Conservation (phyloP, 2,797 vertebrate genomes). For the Neomorphus geoffroyi region DNA sequence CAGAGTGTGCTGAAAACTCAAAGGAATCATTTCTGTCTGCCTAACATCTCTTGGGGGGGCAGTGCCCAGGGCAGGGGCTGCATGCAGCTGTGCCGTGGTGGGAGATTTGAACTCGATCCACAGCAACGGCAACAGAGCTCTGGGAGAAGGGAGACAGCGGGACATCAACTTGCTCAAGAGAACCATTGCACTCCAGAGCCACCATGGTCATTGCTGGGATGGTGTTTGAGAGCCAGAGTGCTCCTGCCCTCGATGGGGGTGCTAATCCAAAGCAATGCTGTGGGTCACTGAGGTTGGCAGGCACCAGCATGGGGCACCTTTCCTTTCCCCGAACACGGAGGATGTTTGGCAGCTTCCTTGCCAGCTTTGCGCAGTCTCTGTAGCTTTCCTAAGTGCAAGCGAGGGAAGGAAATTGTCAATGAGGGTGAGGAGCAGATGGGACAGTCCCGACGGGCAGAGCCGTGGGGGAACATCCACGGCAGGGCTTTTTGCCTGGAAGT, state of each 20-base stretch:
- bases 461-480: accelerated
- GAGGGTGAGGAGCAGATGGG: neutral
- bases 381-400: neutral
- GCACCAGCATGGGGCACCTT: neutral
- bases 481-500: constrained; percentile 36
- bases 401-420: neutral
- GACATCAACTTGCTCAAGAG: neutral
- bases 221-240: neutral
- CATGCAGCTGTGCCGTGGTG: accelerated
- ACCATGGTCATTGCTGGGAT: accelerated
- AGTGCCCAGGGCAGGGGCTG: neutral
- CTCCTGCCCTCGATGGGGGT: neutral
- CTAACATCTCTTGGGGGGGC: neutral
- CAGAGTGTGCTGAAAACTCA: neutral
- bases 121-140: accelerated
- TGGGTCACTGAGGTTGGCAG: neutral
- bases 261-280: accelerated
- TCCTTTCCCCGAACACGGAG: accelerated
- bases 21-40: neutral
- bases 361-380: neutral
- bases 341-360: neutral
- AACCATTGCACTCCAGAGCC: neutral
- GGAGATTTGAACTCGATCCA: neutral
- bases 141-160: neutral
- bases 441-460: accelerated